Evolutionary conservation across 2,113 vertebrate genomes (phyloP).

Genomic region (Rafetus swinhoei): DNA sequence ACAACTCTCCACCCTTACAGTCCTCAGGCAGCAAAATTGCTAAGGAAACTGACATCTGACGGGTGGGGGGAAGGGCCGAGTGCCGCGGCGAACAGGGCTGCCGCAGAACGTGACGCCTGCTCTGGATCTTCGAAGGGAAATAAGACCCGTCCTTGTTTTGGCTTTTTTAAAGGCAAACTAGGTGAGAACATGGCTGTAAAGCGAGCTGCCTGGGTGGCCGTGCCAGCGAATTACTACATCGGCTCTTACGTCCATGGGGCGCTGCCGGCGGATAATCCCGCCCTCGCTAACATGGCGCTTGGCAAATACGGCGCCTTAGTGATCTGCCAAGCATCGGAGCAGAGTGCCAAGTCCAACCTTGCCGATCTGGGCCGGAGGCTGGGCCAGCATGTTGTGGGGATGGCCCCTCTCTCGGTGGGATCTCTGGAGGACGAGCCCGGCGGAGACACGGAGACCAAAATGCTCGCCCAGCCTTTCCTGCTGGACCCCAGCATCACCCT

Average conservation of each 20-base stretch:
- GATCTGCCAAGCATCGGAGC: conserved; percentile 78
- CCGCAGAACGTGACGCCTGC: too few species aligned
- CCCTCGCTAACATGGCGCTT: conserved; percentile 76
- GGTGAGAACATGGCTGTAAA: conserved; percentile 90
- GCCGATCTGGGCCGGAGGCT: conserved; percentile 82
- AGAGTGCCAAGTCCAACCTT: conserved; percentile 57
- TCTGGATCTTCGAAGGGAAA: neutral
- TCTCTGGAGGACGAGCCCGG: conserved; percentile 85
- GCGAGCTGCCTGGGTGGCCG: conserved; percentile 82
- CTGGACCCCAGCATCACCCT: conserved; percentile 86
- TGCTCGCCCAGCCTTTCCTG: conserved; percentile 88
- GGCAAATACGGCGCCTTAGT: conserved; percentile 89
- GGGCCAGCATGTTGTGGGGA: conserved; percentile 91
- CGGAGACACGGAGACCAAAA: conserved; percentile 87
- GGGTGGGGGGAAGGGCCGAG: neutral
- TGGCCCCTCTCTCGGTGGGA: conserved; percentile 86
- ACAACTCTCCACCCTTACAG: neutral
- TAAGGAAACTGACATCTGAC: neutral
- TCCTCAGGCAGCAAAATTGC: neutral
- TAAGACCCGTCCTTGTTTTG: neutral
- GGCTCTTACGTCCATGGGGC: conserved; percentile 87
- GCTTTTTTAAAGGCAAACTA: conserved; percentile 81
- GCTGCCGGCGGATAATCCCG: conserved; percentile 15
- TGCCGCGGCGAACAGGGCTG: too few species aligned
- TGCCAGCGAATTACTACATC: conserved; percentile 84